phyloP scores from a whole-genome alignment of 2,113 vertebrate species.

The Carettochelys insculpta region DNA sequence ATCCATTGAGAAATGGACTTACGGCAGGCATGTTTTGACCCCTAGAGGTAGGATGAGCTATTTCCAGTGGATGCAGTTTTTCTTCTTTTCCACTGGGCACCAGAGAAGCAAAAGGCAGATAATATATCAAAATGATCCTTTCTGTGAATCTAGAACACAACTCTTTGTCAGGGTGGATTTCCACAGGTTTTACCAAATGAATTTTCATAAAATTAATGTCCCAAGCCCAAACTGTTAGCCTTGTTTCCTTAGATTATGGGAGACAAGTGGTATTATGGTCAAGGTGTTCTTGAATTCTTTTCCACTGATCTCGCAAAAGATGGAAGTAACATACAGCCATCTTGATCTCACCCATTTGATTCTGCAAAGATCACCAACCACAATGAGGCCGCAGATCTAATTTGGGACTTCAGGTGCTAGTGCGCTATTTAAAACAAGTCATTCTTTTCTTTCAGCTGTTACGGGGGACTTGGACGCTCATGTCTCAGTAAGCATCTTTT shows the following conservation, averaged over 20 bases:
- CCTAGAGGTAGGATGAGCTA: neutral
- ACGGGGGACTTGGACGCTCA: constrained; percentile 86
- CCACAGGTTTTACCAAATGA: neutral
- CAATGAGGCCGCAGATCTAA: neutral
- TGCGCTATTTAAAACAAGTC: neutral
- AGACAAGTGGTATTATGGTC: neutral
- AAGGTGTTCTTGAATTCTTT: neutral
- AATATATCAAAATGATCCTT: neutral
- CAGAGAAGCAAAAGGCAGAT: neutral
- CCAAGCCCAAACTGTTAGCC: neutral
- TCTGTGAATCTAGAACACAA: neutral
- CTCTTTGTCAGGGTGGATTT: neutral
- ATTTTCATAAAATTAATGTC: neutral
- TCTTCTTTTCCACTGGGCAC: neutral
- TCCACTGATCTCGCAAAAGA: neutral
- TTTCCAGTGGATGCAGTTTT: neutral
- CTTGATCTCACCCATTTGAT: neutral
- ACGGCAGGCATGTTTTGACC: neutral
- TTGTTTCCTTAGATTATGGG: neutral
- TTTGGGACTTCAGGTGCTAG: neutral
- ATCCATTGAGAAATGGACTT: neutral
- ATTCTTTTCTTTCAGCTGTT: constrained; percentile 83
- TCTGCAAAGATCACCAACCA: neutral
- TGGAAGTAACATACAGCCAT: neutral
- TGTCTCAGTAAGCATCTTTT: constrained; percentile 82